Evolutionary conservation across 2,888 invertebrate species (phyloP).

Genomic region (Noctua fimbriata): DNA sequence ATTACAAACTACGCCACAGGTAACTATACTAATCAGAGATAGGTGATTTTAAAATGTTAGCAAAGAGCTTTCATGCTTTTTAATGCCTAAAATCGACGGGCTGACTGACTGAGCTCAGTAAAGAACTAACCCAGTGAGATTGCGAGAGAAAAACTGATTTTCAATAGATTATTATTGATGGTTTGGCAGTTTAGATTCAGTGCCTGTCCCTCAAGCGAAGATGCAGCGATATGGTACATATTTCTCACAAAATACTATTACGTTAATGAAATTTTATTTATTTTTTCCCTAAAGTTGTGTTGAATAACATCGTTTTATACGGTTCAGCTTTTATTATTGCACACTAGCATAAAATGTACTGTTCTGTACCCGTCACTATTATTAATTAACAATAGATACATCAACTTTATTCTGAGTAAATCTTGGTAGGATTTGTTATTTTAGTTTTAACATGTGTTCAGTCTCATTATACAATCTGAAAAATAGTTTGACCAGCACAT

Average conservation of each 20-base stretch:
- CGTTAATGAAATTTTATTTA: neutral
- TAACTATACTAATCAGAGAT: slow-evolving; percentile 1
- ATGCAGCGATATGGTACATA: neutral
- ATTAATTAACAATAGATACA: slow-evolving; percentile 26
- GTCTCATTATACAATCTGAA: slow-evolving; percentile 4
- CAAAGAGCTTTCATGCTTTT: neutral
- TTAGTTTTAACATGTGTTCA: neutral
- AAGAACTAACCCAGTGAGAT: neutral
- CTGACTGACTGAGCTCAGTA: neutral
- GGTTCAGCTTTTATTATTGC: neutral
- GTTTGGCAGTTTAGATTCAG: neutral
- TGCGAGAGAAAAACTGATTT: neutral
- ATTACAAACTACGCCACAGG: slow-evolving; percentile 9
- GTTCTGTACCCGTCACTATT: slow-evolving; percentile 34
- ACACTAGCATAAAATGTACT: neutral
- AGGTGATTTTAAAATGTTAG: neutral
- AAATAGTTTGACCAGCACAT: slow-evolving; percentile 21
- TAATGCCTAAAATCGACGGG: neutral
- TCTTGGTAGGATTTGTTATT: neutral
- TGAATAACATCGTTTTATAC: neutral
- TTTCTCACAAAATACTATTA: neutral
- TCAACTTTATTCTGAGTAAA: slow-evolving; percentile 4
- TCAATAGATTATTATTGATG: neutral
- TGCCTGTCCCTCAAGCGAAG: neutral
- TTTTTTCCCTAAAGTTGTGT: neutral